These are phyloP conservation scores for Squalus acanthias DNA, from an alignment of 2,797 vertebrate genomes.

Conservation along the genomic window DNA sequence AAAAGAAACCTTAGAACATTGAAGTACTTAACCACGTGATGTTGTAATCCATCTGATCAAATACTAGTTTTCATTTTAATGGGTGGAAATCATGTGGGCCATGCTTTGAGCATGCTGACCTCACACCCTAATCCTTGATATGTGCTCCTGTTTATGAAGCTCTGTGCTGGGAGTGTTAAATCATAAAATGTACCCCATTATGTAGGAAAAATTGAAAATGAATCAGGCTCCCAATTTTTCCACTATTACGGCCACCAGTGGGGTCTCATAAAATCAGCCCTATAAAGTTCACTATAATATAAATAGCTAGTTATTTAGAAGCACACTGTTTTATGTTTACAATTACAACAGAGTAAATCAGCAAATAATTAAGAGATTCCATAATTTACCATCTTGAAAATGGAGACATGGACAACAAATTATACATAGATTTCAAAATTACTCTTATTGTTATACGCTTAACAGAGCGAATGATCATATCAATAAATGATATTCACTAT, in stretches of 20 bases:
- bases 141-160: not conserved
- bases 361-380: not conserved
- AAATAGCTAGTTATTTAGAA: not conserved
- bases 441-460: not conserved
- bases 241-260: too few relatives aligned
- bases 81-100: too few relatives aligned
- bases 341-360: not conserved
- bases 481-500: not conserved
- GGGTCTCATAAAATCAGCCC: not conserved
- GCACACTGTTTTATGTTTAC: not conserved
- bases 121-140: not conserved
- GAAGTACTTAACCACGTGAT: not conserved
- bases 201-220: too few relatives aligned
- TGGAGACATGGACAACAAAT: not conserved
- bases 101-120: not conserved
- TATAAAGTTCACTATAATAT: not conserved
- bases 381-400: not conserved
- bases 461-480: not conserved
- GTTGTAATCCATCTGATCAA: not conserved
- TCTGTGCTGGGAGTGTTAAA: not conserved
- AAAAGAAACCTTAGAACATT: not conserved
- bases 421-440: not conserved
- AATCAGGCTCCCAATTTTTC: too few relatives aligned
- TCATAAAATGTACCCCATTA: not conserved
- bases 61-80: not conserved